Evolutionary conservation across 2,113 vertebrate genomes (phyloP), one percentile per base, ranked within the genome.

Genomic region (Colius striatus): DNA sequence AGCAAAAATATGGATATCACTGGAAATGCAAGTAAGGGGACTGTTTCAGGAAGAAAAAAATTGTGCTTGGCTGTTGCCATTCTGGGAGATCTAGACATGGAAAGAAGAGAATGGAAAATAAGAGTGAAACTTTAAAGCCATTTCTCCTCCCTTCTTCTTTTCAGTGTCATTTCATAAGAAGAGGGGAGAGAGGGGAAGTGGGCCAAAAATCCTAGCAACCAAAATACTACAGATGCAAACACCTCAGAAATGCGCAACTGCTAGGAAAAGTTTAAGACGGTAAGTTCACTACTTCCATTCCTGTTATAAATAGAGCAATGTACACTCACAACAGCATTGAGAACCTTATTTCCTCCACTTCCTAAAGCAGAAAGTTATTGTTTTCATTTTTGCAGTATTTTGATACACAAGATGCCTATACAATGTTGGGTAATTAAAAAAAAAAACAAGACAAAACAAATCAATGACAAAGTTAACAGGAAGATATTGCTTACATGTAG

Each of bases 171-270:
- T 95, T 94, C 60, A 61, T 80, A 77, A 74, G 54, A 38, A 57
- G n/a, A 38, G 20, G 1, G 8, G 60, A 34, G 38, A 75, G 65
- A 92, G 51, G 32, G 78, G 55, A 91, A 88, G 30, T 61, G 74
- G 79, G 60, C 75, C 94, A 96, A 76, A 70, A 95, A 94, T 87
- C 95, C 80, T 90, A 94, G 94, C 94, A 96, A 96, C 92, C 65
- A 30, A 80, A 96, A 89, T 57, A 57, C 82, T 81, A 30, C 48
- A 58, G 73, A 87, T 72, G 65, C 65, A 86, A 96, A 95, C 88
- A 90, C 91, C 87, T 95, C 67, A 65, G 72, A 94, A 94, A 96
- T 62, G 68, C 74, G 58, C 61, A 92, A 73, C 30, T 50, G 57
- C 74, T 58, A 70, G 87, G 45, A 61, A 18, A 90, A 86, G 29